Evolutionary conservation across 2,797 vertebrate species (phyloP).

Genomic region (Simalia tracyae): DNA sequence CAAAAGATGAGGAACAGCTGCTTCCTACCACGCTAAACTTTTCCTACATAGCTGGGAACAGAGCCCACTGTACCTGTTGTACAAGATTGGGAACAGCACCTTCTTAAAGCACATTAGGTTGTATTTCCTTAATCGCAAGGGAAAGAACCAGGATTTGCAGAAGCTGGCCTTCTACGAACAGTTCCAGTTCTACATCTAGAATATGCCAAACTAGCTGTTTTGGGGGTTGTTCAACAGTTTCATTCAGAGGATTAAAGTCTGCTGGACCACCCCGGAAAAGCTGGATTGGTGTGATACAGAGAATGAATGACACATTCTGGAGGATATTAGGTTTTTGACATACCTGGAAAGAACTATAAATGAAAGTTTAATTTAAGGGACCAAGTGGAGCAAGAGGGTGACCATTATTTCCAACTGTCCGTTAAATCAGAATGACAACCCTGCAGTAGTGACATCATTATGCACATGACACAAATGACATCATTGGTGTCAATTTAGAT

Average conservation of each 20-base stretch:
- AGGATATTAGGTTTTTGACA: background rate
- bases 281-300: background rate
- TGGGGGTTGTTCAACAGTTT: background rate
- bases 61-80: background rate
- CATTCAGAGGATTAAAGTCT: background rate
- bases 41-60: background rate
- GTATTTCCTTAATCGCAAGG: background rate
- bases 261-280: background rate
- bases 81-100: too few relatives aligned
- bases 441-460: background rate
- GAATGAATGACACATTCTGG: background rate
- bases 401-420: background rate
- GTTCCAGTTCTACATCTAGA: background rate
- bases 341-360: background rate
- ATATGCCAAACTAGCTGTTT: background rate
- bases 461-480: background rate
- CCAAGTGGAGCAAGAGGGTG: background rate
- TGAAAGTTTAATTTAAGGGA: background rate
- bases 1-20: background rate
- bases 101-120: background rate
- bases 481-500: background rate
- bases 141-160: background rate
- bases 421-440: background rate
- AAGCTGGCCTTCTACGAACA: background rate
- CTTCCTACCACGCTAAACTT: background rate